Evolutionary conservation across 2,113 vertebrate species (phyloP), one percentile per base, ranked within the genome.

Genomic region (Stigmatopora nigra): DNA sequence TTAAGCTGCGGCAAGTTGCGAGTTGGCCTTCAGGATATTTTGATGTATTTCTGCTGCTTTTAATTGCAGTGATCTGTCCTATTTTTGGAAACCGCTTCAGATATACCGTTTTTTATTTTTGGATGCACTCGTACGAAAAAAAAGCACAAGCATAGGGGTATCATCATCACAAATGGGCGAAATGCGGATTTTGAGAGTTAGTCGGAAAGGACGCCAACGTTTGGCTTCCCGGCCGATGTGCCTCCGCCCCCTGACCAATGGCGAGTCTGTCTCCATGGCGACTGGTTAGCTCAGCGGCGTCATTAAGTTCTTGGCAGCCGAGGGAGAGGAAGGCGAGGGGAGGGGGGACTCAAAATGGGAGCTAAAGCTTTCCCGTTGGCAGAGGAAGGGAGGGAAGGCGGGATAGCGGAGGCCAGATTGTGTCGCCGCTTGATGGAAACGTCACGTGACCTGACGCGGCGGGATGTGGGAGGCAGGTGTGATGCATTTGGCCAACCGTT

Each of bases 291-390:
- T 84, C 85, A 72, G 83, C 78, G 56, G 79, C 84, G 85, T 86
- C 87, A 85, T 86, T 89, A 88, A 87, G 78, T 83, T 82, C 84
- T 79, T 87, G 85, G 86, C 84, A 82, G 82, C 65, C 14, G 63
- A 51, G 75, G 83, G 83, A 84, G 85, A 79, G 74, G 84, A 80
- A 84, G 78, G 82, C 77, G 75, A 83, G 78, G 65, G 72, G 73
- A 73, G 60, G 66, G 45, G 48, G 17, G 67, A 69, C 70, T 64
- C 45, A 56, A 48, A 55, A 53, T 48, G 8, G 36, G 69, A 76
- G 64, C 65, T 67, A 83, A 57, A 8, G 56, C 68, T 44, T 44
- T 63, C 68, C 55, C 68, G 58, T 69, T 71, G 48, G 53, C 16
- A 45, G 74, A 12, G 48, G 48, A 55, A 72, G 68, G 55, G 53